Percentiles rank a stretch among this genome's conserved stretches.
Evolutionary conservation across 2,113 vertebrate species (phyloP).

Genomic region (Apodemus sylvaticus): DNA sequence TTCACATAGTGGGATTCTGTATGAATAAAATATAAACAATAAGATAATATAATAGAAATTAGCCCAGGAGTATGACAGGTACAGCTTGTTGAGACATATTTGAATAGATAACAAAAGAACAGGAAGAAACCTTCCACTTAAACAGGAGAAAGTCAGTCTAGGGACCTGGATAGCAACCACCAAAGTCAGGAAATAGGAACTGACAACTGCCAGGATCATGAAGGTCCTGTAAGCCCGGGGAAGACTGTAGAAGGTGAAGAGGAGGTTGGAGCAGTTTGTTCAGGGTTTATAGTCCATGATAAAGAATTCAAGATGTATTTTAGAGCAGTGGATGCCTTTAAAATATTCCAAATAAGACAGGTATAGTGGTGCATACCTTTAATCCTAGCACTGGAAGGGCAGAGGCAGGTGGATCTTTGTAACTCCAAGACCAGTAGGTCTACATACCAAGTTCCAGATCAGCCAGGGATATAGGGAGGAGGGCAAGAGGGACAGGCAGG

Average conservation of each 20-base stretch:
- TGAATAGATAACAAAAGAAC: neutral
- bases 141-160: neutral
- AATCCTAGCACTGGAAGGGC: neutral
- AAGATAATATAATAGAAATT: neutral
- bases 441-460: neutral
- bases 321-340: neutral
- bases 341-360: neutral
- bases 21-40: neutral
- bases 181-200: neutral
- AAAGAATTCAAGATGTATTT: neutral
- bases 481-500: neutral
- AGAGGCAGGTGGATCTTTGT: neutral
- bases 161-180: neutral
- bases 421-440: neutral
- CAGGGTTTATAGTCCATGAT: neutral
- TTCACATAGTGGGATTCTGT: neutral
- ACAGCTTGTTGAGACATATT: neutral
- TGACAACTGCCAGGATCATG: neutral
- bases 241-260: neutral
- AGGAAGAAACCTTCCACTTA: neutral
- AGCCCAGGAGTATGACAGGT: too few species aligned
- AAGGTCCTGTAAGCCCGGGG: neutral
- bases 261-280: neutral
- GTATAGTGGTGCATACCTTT: neutral
- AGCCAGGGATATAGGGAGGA: neutral